phyloP scores from a whole-genome alignment of 2,888 invertebrate species.

The Brenthis ino region DNA sequence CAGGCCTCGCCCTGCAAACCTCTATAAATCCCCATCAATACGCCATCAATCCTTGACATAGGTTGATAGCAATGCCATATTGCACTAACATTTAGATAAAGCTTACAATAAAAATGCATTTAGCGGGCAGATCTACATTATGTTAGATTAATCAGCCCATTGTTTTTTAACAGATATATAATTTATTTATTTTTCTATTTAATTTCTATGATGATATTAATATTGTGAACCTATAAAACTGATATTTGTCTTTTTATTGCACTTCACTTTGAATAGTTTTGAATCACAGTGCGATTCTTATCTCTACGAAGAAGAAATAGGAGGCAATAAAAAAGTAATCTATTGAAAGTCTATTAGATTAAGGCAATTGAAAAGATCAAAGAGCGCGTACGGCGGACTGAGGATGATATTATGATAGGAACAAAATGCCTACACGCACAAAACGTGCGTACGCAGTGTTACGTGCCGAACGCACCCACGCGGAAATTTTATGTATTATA shows the following conservation, averaged over 20 bases:
- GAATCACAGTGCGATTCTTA: slow-evolving; percentile 21
- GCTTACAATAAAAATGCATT: slow-evolving; percentile 74
- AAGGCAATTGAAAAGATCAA: slow-evolving; percentile 65
- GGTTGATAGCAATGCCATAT: slow-evolving; percentile 67
- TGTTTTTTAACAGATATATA: no score
- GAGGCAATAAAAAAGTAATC: slow-evolving; percentile 53
- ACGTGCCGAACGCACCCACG: slow-evolving; percentile 31
- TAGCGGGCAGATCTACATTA: slow-evolving; percentile 35
- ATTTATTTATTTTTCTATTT: no score
- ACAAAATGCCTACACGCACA: slow-evolving; percentile 34
- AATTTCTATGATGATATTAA: no score
- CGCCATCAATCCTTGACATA: slow-evolving; percentile 73
- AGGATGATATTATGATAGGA: slow-evolving; percentile 24
- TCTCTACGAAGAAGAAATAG: slow-evolving; percentile 36
- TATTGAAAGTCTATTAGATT: slow-evolving; percentile 65
- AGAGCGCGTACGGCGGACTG: slow-evolving; percentile 40
- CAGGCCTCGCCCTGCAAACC: slow-evolving; percentile 58
- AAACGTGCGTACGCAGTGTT: slow-evolving; percentile 30
- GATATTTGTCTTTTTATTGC: no score
- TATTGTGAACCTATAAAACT: no score
- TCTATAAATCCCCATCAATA: slow-evolving; percentile 75
- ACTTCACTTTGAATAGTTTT: background rate
- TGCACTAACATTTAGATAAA: slow-evolving; percentile 76
- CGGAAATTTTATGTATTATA: slow-evolving; percentile 14
- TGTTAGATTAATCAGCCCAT: background rate